phyloP scores from a whole-genome alignment of 2,888 invertebrate genomes.

The Cantharis nigra region DNA sequence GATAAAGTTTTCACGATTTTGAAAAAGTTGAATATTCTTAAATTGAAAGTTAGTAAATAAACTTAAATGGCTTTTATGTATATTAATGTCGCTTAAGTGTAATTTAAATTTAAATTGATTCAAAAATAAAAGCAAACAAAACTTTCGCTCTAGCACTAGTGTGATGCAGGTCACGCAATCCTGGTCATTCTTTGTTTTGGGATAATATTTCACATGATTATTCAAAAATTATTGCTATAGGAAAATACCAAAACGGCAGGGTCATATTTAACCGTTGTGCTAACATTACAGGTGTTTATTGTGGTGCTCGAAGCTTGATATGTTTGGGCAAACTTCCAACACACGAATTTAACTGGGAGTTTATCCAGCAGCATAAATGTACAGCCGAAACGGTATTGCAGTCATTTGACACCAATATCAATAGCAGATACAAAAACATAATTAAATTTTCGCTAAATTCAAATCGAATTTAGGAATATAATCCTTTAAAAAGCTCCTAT shows the following conservation, averaged over 20 bases:
- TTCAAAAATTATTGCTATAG: not conserved
- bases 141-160: not conserved
- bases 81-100: not conserved
- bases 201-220: not conserved
- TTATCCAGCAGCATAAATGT: not conserved
- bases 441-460: not conserved
- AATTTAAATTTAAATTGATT: not conserved
- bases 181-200: not conserved
- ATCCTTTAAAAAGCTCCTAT: constrained; percentile 7
- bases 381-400: not conserved
- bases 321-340: constrained; percentile 13
- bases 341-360: not conserved
- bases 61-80: not conserved
- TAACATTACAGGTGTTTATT: constrained; percentile 26
- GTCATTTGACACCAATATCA: not conserved
- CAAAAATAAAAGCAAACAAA: not conserved
- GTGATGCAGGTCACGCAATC: not conserved
- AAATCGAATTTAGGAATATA: not conserved
- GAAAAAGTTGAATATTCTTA: not conserved
- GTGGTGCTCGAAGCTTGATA: constrained; percentile 11
- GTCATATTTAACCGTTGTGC: constrained; percentile 4
- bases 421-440: not conserved
- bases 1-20: not conserved
- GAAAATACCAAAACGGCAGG: not conserved
- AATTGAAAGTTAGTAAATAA: not conserved